Conservation (phyloP, 1,140 invertebrate genomes). For the Brachionus angularis region DNA sequence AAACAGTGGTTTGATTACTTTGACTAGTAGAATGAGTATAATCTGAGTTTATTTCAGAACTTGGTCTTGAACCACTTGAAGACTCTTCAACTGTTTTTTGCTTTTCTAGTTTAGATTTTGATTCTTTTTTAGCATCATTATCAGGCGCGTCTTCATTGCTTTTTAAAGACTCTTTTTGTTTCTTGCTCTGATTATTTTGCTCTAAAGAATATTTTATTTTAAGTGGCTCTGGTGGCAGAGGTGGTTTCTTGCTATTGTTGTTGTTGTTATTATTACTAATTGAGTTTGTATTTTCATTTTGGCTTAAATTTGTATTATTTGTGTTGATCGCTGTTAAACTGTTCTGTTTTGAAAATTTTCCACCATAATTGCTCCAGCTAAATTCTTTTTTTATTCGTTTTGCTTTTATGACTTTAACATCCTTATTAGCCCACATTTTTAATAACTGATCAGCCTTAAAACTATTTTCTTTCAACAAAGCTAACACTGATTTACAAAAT, state of each 20-base stretch:
- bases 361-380: background rate
- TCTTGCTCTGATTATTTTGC: background rate
- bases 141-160: constrained; percentile 26
- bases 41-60: background rate
- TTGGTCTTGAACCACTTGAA: too few relatives aligned
- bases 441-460: background rate
- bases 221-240: constrained; percentile 6
- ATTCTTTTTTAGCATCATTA: too few relatives aligned
- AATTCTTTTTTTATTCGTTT: constrained; percentile 34
- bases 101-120: too few relatives aligned
- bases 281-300: background rate
- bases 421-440: constrained; percentile 24
- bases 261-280: background rate
- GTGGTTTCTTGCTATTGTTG: background rate
- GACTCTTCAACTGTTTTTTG: too few relatives aligned
- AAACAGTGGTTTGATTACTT: background rate
- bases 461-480: constrained; percentile 12
- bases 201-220: constrained; percentile 5
- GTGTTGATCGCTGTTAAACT: background rate
- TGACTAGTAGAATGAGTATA: background rate
- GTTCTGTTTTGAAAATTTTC: background rate
- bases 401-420: background rate
- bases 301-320: background rate
- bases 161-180: background rate
- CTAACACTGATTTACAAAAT: constrained; percentile 27